phyloP scores from a whole-genome alignment of 2,888 invertebrate species.

The Apoda limacodes region DNA sequence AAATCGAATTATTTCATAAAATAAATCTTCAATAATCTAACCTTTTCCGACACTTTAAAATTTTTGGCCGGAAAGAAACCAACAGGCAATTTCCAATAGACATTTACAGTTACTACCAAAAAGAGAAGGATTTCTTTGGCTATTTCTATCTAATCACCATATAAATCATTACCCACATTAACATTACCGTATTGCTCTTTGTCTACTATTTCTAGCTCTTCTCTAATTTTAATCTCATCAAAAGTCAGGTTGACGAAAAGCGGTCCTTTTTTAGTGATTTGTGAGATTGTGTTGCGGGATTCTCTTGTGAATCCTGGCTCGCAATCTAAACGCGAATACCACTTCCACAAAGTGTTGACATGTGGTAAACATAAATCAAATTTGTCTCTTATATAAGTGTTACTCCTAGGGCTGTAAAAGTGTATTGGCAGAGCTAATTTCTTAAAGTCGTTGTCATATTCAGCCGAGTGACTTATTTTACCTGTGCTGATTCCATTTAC shows the following conservation, averaged over 20 bases:
- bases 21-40: constrained; percentile 7
- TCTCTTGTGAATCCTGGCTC: constrained; percentile 1
- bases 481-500: not conserved
- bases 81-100: constrained; percentile 10
- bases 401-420: constrained; percentile 7
- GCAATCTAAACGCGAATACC: not conserved
- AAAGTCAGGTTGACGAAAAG: not conserved
- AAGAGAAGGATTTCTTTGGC: constrained; percentile 10
- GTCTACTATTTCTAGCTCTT: not conserved
- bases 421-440: constrained; percentile 6
- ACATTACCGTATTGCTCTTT: not conserved
- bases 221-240: not conserved
- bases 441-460: constrained; percentile 1
- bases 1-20: too few species aligned
- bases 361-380: constrained; percentile 3
- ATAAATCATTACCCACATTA: constrained; percentile 3
- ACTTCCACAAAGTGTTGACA: not conserved
- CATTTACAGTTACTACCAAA: constrained; percentile 8
- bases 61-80: constrained; percentile 4
- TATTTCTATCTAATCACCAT: constrained; percentile 3
- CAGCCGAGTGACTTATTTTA: not conserved
- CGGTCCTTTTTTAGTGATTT: not conserved
- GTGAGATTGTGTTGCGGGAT: constrained; percentile 1
- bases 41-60: constrained; percentile 1
- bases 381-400: constrained; percentile 6